Base-by-base conservation (phyloP, 37 sponge, comb jelly and placozoan species). In the Cliona cf. orientalis region DNA sequence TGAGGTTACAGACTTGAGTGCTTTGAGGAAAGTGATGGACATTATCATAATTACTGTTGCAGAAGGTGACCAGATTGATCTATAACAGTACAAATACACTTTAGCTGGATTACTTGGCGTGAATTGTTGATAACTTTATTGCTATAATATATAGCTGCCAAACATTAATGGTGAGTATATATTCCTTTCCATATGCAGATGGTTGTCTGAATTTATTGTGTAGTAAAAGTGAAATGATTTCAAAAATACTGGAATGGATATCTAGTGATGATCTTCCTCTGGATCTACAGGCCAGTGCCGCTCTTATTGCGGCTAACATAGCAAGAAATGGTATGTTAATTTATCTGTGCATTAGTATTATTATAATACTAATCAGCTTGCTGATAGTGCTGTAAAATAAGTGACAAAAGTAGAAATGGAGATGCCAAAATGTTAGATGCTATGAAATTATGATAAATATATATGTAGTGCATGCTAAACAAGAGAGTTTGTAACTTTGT, bases 261-360 rank as follows among this genome's bases (percentile, higher is more conserved):
- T 42, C 49, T 44, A 43, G 23, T 12, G 64, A 66, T 1, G n/a
- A 9, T 22, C 2, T 38, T 14, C 12, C 43, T 19, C 80, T 42
- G 39, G 31, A 59, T 35, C 61, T 35, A 33, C 60, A 58, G 78
- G 83, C 87, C 29, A 79, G 69, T 34, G 84, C 87, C 34, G 83
- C 87, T 19, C 79, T 91, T 3, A 26, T 91, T 19, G 42, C 86
- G 5, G 92, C 83, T 0, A 91, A 91, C 46, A 79, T 91, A 79
- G 92, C 92, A 2, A 76, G 92, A 61, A 78, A 41, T 19, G 42
- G 60, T 41, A 61, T 32, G 36, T 56, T 3, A n/a, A n/a, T n/a
- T n/a, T n/a, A n/a, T n/a, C n/a, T n/a, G n/a, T n/a, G n/a, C n/a
- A n/a, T n/a, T n/a, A n/a, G n/a, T n/a, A n/a, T n/a, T n/a, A n/a